Base-by-base conservation (phyloP, 2,888 invertebrate genomes). In the Pyrrhia umbra region DNA sequence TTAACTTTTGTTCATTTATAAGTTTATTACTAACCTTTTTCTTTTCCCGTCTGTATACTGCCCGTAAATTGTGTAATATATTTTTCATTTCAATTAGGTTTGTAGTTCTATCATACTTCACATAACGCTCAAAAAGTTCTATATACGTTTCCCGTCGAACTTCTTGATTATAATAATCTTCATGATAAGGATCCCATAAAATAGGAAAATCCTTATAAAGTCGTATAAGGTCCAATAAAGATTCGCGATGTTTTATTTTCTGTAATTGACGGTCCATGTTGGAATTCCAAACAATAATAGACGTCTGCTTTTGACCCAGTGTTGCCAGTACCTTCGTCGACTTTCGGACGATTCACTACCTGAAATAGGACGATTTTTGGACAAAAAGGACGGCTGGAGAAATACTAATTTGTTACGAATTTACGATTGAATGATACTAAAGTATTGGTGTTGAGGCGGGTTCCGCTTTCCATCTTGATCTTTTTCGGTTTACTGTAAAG, bases 41-140 rank as follows among this genome's bases (percentile, higher is more conserved):
- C 42, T 42, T 59, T 13, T 59, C 58, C 20, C 58, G 42, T 40
- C 30, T 59, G 23, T 30, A 30, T 6, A 42, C 42, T 55, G 58
- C 15, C 16, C 56, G 56, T 27, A 59, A 42, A 59, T 42, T 34
- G 2, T 42, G 30, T n/a, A 59, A 3, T 59, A 27, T 59, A n/a
- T 30, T 55, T 42, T 42, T 55, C n/a, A 59, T 13, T 2, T 21
- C 27, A 16, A 2, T 6, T 2, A 58, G 6, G 6, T 15, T 42
- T 5, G 42, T 56, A 2, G 10, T 42, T 34, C 42, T 42, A 58
- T 58, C 56, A 55, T 30, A 58, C 18, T 58, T 54, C 10, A 15
- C 10, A 30, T 58, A 58, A 9, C 21, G 42, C n/a, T 34, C 56
- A 8, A 43, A 2, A 20, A 58, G 30, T 9, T 9, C 42, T 55